Conservation (phyloP, 1,140 invertebrate genomes). For the Lerema accius region DNA sequence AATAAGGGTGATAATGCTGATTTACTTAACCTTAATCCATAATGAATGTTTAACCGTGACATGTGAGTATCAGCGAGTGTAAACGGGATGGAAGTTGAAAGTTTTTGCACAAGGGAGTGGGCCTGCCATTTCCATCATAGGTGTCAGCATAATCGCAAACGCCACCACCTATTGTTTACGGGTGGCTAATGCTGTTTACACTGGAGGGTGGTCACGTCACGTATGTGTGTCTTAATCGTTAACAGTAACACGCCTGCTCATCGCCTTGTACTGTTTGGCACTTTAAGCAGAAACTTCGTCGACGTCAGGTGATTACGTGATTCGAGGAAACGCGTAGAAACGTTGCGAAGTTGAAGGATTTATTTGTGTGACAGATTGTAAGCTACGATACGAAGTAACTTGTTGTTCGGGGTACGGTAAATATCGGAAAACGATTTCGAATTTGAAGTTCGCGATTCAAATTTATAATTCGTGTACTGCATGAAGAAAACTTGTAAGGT, state of each 20-base stretch:
- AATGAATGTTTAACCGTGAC: slow-evolving; percentile 28
- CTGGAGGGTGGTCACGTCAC: slow-evolving; percentile 56
- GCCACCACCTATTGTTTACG: slow-evolving; percentile 63
- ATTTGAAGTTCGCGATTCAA: slow-evolving; percentile 56
- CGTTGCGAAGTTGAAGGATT: slow-evolving; percentile 46
- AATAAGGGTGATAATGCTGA: slow-evolving; percentile 12
- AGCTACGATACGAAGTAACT: slow-evolving; percentile 46
- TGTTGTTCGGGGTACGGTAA: slow-evolving; percentile 53
- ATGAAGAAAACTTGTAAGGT: slow-evolving; percentile 53
- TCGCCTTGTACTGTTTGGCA: slow-evolving; percentile 62
- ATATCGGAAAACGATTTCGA: slow-evolving; percentile 58
- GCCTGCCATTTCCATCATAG: slow-evolving; percentile 17
- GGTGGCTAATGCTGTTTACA: slow-evolving; percentile 72
- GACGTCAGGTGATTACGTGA: slow-evolving; percentile 58
- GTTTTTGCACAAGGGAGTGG: slow-evolving; percentile 44
- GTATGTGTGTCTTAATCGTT: slow-evolving; percentile 76
- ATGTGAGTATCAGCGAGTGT: slow-evolving; percentile 48
- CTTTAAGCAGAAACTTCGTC: slow-evolving; percentile 59
- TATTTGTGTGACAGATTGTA: slow-evolving; percentile 57
- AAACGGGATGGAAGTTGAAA: slow-evolving; percentile 47
- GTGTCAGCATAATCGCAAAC: slow-evolving; percentile 60
- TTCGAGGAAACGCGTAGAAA: slow-evolving; percentile 39
- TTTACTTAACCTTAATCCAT: slow-evolving; percentile 11
- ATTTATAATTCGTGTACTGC: slow-evolving; percentile 63
- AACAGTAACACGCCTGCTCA: slow-evolving; percentile 64